Evolutionary conservation across 1,140 invertebrate species (phyloP).

Genomic region (Alviniconcha marisindica): DNA sequence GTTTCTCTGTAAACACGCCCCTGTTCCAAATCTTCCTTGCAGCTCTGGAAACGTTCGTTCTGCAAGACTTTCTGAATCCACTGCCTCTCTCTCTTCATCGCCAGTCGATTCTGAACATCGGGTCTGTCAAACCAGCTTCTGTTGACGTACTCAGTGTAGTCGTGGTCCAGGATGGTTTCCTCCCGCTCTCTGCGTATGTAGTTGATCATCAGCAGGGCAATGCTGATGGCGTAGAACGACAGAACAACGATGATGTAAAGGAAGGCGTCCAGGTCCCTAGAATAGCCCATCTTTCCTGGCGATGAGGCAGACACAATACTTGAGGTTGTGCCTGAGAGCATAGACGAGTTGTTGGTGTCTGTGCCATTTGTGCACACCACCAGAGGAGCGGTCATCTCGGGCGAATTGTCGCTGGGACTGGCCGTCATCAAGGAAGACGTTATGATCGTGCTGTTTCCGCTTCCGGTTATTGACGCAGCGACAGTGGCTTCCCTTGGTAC

Average conservation of each 20-base stretch:
- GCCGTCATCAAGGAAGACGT: background rate
- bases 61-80: constrained; percentile 16
- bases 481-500: background rate
- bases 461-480: background rate
- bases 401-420: background rate
- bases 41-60: no score
- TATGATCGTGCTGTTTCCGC: no score
- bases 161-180: constrained; percentile 58
- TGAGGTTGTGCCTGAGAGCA: background rate
- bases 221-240: constrained; percentile 67
- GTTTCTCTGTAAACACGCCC: no score
- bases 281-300: background rate
- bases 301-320: background rate
- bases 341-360: background rate
- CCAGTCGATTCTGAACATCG: constrained; percentile 50
- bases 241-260: constrained; percentile 70
- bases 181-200: constrained; percentile 66
- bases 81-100: constrained; percentile 38
- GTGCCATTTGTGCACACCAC: no score
- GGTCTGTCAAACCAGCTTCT: constrained; percentile 53
- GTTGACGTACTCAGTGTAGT: constrained; percentile 67
- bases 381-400: no score
- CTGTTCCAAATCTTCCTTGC: no score
- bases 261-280: constrained; percentile 60
- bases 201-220: constrained; percentile 68